Evolutionary conservation across 2,797 vertebrate genomes (phyloP).

Genomic region (Gymnodraco acuticeps): DNA sequence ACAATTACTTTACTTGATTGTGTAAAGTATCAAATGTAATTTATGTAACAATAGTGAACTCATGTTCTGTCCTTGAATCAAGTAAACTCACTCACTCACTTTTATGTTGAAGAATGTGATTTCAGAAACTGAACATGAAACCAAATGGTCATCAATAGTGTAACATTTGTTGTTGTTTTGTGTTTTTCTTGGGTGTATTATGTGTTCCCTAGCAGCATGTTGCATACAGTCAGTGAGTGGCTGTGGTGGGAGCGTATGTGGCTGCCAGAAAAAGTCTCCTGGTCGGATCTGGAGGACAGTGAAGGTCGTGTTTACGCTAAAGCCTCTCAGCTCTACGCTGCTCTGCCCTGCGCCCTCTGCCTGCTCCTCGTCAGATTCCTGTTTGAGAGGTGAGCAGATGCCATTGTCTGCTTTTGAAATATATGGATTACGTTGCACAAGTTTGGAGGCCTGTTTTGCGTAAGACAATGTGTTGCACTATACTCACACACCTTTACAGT

Average conservation of each 20-base stretch:
- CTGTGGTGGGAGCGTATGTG: conserved; percentile 94
- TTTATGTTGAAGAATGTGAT: not conserved
- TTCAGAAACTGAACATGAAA: not conserved
- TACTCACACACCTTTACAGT: not conserved
- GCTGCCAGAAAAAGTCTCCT: conserved; percentile 89
- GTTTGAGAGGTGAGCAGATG: conserved; percentile 88
- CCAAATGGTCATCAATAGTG: not conserved
- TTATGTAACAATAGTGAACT: not conserved
- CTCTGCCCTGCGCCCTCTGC: conserved; percentile 87
- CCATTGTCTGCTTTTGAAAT: conserved; percentile 33
- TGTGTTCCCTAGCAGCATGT: conserved; percentile 83
- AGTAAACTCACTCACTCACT: not conserved
- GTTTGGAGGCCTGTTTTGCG: not conserved
- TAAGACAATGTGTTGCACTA: not conserved
- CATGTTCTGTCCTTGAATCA: not conserved
- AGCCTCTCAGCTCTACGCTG: conserved; percentile 87
- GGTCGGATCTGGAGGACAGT: conserved; percentile 90
- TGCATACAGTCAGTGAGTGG: conserved; percentile 86
- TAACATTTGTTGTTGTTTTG: not conserved
- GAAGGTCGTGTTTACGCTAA: conserved; percentile 88
- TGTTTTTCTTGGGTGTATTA: not conserved
- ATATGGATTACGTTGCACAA: not conserved
- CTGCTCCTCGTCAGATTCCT: conserved; percentile 87
- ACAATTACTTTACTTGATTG: not conserved
- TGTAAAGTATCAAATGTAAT: not conserved